A percentile compares a stretch with the other conserved stretches of the same genome.
phyloP scores from a whole-genome alignment of 1,140 invertebrate species.

The Drusus annulatus region DNA sequence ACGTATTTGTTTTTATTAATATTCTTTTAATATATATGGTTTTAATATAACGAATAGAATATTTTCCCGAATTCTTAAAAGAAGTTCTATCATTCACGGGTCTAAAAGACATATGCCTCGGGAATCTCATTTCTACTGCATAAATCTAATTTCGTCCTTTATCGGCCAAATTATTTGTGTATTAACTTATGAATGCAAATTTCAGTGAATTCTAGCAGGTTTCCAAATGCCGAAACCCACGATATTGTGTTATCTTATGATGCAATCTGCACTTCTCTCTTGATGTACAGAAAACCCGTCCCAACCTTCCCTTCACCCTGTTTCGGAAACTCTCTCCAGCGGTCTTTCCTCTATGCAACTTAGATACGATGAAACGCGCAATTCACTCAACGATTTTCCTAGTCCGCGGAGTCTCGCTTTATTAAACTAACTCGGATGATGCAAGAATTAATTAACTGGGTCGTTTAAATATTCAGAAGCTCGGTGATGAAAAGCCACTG shows the following conservation, averaged over 20 bases:
- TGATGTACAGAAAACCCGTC: background rate
- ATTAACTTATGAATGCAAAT: too few relatives aligned
- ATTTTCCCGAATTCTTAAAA: too few relatives aligned
- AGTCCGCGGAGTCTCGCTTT: background rate
- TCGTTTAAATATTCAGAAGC: slow-evolving; percentile 45
- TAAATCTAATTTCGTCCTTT: background rate
- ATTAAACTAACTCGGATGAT: slow-evolving; percentile 49
- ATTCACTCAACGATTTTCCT: slow-evolving; percentile 22
- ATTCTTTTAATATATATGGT: too few relatives aligned
- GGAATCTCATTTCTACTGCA: background rate
- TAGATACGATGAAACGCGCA: background rate
- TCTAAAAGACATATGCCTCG: background rate
- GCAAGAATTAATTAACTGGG: slow-evolving; percentile 48
- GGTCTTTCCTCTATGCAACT: background rate
- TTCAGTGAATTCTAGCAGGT: too few relatives aligned
- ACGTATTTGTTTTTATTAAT: too few relatives aligned
- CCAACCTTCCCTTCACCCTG: background rate
- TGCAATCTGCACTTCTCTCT: too few relatives aligned
- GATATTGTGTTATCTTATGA: too few relatives aligned
- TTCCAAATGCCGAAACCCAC: too few relatives aligned
- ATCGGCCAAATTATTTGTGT: too few relatives aligned
- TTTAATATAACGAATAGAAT: too few relatives aligned
- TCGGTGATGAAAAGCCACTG: background rate
- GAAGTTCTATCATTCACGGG: too few relatives aligned
- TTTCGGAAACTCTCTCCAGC: background rate